These are phyloP conservation scores for Epinotia demarniana DNA, from an alignment of 2,888 invertebrate species.

Conservation along the genomic window DNA sequence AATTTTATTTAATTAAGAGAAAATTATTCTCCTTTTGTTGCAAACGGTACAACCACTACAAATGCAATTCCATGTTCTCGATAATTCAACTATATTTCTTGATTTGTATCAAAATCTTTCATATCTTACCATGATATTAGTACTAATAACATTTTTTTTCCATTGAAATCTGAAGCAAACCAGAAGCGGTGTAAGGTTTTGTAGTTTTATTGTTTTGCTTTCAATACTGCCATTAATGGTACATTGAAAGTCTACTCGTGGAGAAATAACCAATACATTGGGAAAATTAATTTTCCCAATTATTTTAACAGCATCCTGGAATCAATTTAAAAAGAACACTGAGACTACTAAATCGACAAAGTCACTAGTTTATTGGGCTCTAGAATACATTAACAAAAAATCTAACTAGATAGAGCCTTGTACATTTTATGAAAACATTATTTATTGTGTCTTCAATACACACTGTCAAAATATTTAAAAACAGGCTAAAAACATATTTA, in stretches of 20 bases:
- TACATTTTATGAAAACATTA: too few species aligned
- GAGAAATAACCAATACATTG: constrained; percentile 84
- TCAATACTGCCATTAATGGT: constrained; percentile 74
- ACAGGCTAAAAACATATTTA: too few species aligned
- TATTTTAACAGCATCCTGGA: constrained; percentile 86
- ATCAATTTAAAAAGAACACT: constrained; percentile 44
- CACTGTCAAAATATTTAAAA: too few species aligned
- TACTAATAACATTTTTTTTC: constrained; percentile 65
- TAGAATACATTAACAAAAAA: not conserved
- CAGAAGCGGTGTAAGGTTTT: constrained; percentile 73
- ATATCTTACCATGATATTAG: constrained; percentile 54
- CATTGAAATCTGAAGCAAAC: constrained; percentile 74
- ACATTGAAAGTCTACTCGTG: constrained; percentile 86
- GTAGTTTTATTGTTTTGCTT: constrained; percentile 74
- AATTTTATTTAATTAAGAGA: too few species aligned
- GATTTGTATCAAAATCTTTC: not conserved
- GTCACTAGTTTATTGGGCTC: not conserved
- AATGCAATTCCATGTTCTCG: too few species aligned
- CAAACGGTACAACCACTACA: too few species aligned
- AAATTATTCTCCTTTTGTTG: too few species aligned
- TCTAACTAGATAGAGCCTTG: not conserved
- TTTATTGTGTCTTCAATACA: too few species aligned
- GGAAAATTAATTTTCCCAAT: constrained; percentile 88
- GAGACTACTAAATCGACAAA: not conserved
- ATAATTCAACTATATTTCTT: too few species aligned